Conservation (phyloP, 2,113 vertebrate genomes). For the Reinhardtius hippoglossoides region DNA sequence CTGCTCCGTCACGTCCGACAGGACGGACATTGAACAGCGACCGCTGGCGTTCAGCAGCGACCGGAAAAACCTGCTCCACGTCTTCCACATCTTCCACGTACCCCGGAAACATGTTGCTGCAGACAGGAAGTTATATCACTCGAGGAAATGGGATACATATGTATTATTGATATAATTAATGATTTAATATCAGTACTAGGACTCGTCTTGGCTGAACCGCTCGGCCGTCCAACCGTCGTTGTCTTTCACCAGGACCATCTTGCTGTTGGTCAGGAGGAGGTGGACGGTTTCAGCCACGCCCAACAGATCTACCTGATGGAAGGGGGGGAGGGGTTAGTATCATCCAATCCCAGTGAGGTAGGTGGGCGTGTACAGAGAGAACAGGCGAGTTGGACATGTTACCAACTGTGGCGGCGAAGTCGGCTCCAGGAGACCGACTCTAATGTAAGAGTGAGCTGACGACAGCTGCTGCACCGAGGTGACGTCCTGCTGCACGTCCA, state of each 20-base stretch:
- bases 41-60: constrained; percentile 55
- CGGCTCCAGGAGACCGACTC: constrained; percentile 81
- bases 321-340: not conserved
- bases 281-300: constrained; percentile 87
- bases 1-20: constrained; percentile 54
- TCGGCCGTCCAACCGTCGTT: constrained; percentile 80
- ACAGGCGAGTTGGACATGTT: not conserved
- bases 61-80: constrained; percentile 50
- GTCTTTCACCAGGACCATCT: constrained; percentile 78
- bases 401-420: constrained; percentile 86
- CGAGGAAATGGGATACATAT: too few species aligned
- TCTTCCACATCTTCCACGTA: not conserved
- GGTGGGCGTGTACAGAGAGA: not conserved
- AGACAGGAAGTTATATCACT: too few species aligned
- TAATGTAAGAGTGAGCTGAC: constrained; percentile 78
- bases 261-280: constrained; percentile 82
- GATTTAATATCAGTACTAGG: constrained; percentile 23
- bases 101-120: not conserved
- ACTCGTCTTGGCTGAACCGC: constrained; percentile 12
- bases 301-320: constrained; percentile 86
- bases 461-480: constrained; percentile 77
- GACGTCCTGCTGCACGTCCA: constrained; percentile 77
- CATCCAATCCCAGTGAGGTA: not conserved
- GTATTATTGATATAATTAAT: too few species aligned
- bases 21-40: constrained; percentile 20